phyloP scores from a whole-genome alignment of 2,113 vertebrate species.

The Chroicocephalus ridibundus region DNA sequence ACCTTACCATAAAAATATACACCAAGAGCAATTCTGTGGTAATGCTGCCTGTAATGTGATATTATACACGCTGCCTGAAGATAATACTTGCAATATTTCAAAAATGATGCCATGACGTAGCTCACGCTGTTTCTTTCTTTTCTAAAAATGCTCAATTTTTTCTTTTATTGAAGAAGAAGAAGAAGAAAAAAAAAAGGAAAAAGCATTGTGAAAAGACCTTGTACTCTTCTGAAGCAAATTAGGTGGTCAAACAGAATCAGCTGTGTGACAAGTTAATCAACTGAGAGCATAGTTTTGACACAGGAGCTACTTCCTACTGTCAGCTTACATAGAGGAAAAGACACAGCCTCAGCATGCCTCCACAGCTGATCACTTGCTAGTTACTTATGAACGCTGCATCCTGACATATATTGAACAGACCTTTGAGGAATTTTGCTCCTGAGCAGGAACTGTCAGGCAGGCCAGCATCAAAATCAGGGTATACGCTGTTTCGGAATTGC shows the following conservation, averaged over 20 bases:
- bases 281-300: neutral
- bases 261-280: neutral
- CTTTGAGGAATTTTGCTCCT: neutral
- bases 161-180: neutral
- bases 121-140: neutral
- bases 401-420: neutral
- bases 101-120: neutral
- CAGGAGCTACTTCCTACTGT: neutral
- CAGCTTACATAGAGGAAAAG: neutral
- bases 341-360: neutral
- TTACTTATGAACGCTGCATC: neutral
- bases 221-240: neutral
- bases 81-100: neutral
- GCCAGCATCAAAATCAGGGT: neutral
- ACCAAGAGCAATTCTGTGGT: neutral
- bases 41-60: neutral
- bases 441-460: neutral
- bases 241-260: neutral
- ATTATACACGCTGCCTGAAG: neutral
- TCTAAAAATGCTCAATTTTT: neutral
- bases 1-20: neutral
- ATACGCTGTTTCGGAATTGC: rapidly evolving
- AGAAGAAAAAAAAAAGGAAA: neutral
- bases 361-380: neutral
- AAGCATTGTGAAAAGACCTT: neutral